phyloP scores from a whole-genome alignment of 2,113 vertebrate species.

The Gallinago paraguaiae region DNA sequence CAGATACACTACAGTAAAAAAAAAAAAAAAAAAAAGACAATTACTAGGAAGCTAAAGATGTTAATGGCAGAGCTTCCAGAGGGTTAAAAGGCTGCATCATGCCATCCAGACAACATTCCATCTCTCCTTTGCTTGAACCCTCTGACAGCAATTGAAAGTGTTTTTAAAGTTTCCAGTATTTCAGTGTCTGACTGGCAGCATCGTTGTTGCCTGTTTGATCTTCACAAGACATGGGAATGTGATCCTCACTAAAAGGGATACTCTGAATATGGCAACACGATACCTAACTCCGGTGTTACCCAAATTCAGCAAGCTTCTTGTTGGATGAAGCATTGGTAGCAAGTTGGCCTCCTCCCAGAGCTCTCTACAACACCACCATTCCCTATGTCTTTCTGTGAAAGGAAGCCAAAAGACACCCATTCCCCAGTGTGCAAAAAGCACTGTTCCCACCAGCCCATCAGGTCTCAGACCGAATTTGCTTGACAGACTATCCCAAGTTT shows the following conservation, averaged over 20 bases:
- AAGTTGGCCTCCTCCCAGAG: not conserved
- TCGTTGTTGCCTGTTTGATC: not conserved
- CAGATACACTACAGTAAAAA: not conserved
- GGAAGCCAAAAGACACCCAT: not conserved
- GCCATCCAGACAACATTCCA: not conserved
- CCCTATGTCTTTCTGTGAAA: not conserved
- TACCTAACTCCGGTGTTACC: not conserved
- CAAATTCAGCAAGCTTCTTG: not conserved
- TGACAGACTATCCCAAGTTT: not conserved
- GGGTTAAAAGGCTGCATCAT: not conserved
- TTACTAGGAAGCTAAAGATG: not conserved
- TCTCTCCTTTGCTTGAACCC: not conserved
- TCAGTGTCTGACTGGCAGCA: not conserved
- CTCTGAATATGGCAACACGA: not conserved
- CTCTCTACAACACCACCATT: not conserved
- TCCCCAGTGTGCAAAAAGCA: not conserved
- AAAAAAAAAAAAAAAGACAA: not conserved
- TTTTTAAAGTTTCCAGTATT: not conserved
- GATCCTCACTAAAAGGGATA: not conserved
- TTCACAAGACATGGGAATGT: not conserved
- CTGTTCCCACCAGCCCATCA: not conserved
- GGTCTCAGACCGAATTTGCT: not conserved
- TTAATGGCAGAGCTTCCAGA: not conserved
- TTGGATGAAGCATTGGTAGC: not conserved
- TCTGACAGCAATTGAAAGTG: not conserved